Evolutionary conservation across 2,797 vertebrate species (phyloP).

Genomic region (Esox masquinongy): DNA sequence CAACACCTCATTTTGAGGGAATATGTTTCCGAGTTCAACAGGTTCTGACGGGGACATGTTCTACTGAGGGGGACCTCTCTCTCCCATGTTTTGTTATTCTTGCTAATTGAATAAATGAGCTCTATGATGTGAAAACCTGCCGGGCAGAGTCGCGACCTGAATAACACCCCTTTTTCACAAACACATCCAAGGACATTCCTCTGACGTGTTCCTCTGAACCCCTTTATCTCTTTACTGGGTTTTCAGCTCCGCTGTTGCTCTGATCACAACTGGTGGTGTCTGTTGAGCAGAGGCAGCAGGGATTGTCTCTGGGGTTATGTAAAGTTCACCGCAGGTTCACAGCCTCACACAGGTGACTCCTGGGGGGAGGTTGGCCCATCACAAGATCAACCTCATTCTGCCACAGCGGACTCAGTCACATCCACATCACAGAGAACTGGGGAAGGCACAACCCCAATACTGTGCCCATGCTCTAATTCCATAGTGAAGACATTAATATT

Average conservation of each 20-base stretch:
- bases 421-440: neutral
- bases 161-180: conserved; percentile 47
- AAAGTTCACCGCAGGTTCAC: neutral
- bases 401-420: neutral
- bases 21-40: no score
- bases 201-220: conserved; percentile 36
- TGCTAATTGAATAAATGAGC: conserved; percentile 69
- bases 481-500: no score
- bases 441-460: no score
- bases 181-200: conserved; percentile 60
- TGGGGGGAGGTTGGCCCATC: neutral
- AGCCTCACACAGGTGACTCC: neutral
- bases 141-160: conserved; percentile 56
- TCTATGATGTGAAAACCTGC: conserved; percentile 56
- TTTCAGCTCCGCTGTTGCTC: no score
- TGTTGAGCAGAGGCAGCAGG: no score
- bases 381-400: neutral
- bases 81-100: conserved; percentile 62
- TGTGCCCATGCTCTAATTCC: no score
- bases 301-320: neutral
- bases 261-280: no score
- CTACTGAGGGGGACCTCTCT: conserved; percentile 15
- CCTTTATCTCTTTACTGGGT: no score
- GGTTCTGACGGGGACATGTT: no score
- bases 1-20: no score